Base-by-base conservation (phyloP, 1,140 invertebrate genomes). In the Drosophila tani region DNA sequence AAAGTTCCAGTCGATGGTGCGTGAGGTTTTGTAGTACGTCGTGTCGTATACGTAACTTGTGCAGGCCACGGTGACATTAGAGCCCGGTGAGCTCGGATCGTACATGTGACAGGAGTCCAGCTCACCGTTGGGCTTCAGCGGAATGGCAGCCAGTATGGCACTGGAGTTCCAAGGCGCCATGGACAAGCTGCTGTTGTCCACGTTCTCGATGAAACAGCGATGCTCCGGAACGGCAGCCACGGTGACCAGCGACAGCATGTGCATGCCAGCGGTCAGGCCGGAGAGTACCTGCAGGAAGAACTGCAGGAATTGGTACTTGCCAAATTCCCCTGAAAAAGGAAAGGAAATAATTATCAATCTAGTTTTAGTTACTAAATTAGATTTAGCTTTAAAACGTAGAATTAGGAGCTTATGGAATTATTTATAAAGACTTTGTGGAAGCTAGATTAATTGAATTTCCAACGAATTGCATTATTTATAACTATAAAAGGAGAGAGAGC, bases 1-100 rank as follows among this genome's bases (percentile, higher is more conserved):
- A 40, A 98, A 95, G 83, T 97, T 93, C 96, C 97, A 98, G 93
- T 97, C 96, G 3, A 96, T 97, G 8, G 94, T 95, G 62, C 95
- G 94, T 0, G 96, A 96, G 1, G 95, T 95, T 62, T 95, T 92
- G 75, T 96, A 95, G 81, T 96, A 96, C 1, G 94, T 95, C 2
- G 93, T 94, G 78, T 97, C 96, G 75, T 95, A 97, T 0, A 95
- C 95, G 94, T 95, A 97, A n/a, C 93, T 93, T 3, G 93, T 92
- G 79, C 96, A 97, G 3, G 86, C 45, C 12, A 92, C 81, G 0
- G 93, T 94, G 11, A 82, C 73, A 58, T 95, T 95, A 0, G 93
- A 75, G 15, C 68, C 79, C 62, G 93, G 93, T 0, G 45, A 74
- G n/a, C 32, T 62, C 2, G 71, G 38, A 32, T 94, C 94, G 27